Conservation (phyloP, 2,888 invertebrate species). For the Sminthurinus aureus region DNA sequence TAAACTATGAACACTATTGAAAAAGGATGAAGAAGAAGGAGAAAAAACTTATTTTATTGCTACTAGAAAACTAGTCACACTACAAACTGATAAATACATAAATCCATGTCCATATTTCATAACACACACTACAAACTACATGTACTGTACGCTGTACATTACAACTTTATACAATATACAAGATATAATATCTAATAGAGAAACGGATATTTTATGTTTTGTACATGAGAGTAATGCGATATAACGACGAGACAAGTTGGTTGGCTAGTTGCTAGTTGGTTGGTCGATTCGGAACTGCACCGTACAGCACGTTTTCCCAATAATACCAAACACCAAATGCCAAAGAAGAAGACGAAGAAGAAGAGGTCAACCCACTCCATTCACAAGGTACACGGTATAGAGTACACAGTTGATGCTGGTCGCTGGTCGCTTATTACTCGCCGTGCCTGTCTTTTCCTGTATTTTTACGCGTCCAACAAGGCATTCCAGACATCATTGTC, state of each 20-base stretch:
- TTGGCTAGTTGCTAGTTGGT: slow-evolving; percentile 18
- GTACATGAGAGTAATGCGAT: slow-evolving; percentile 7
- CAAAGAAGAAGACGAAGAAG: background rate
- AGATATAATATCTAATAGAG: too few relatives aligned
- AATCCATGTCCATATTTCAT: slow-evolving; percentile 37
- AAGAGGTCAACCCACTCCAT: slow-evolving; percentile 41
- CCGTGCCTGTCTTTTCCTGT: background rate
- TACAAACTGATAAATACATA: slow-evolving; percentile 25
- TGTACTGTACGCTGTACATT: too few relatives aligned
- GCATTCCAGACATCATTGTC: background rate
- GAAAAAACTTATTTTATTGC: slow-evolving; percentile 40
- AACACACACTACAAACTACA: background rate
- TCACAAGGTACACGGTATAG: background rate
- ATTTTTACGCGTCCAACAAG: background rate
- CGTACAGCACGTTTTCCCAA: slow-evolving; percentile 36
- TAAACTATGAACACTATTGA: background rate
- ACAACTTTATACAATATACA: background rate
- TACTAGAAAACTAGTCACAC: slow-evolving; percentile 39
- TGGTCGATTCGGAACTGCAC: slow-evolving; percentile 28
- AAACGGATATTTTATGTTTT: background rate
- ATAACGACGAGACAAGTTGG: background rate
- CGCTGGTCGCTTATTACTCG: slow-evolving; percentile 1
- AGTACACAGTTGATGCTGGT: background rate
- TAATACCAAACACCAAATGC: slow-evolving; percentile 13
- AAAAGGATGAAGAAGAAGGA: slow-evolving; percentile 9